phyloP scores from a whole-genome alignment of 2,113 vertebrate species.

The Sinocyclocheilus rhinocerous region DNA sequence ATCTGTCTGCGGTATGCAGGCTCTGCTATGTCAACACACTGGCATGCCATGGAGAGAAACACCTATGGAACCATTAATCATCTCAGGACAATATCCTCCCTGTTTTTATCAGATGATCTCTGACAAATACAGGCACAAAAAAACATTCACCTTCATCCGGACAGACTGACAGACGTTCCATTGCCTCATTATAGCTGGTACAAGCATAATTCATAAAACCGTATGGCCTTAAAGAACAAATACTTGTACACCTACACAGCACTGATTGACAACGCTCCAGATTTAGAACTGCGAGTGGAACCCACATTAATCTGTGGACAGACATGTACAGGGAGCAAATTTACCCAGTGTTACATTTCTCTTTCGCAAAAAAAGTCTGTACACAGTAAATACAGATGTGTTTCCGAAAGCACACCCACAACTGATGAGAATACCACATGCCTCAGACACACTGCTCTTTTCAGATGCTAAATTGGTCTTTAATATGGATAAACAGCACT shows the following conservation, averaged over 20 bases:
- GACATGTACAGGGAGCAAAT: constrained; percentile 7
- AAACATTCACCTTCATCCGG: not conserved
- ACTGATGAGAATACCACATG: constrained; percentile 31
- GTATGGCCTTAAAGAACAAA: not conserved
- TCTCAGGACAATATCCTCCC: not conserved
- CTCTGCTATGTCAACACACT: constrained; percentile 49
- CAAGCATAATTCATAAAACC: not conserved
- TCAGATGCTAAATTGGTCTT: constrained; percentile 25
- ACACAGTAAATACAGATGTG: constrained; percentile 25
- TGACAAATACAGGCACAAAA: not conserved
- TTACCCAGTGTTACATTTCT: not conserved
- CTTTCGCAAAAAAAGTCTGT: constrained; percentile 16
- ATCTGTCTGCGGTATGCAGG: constrained; percentile 24
- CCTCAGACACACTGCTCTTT: not conserved
- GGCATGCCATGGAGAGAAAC: constrained; percentile 39
- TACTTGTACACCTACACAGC: not conserved
- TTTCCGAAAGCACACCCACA: constrained; percentile 22
- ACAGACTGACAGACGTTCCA: not conserved
- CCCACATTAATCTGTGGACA: constrained; percentile 2
- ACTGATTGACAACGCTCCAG: not conserved
- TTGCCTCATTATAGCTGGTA: not conserved
- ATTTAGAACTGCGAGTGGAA: constrained; percentile 13
- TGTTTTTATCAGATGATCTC: constrained; percentile 8
- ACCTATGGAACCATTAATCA: constrained; percentile 42
- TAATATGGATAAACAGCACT: constrained; percentile 11